Conservation (phyloP, 2,113 vertebrate genomes). For the Leiothrix lutea region DNA sequence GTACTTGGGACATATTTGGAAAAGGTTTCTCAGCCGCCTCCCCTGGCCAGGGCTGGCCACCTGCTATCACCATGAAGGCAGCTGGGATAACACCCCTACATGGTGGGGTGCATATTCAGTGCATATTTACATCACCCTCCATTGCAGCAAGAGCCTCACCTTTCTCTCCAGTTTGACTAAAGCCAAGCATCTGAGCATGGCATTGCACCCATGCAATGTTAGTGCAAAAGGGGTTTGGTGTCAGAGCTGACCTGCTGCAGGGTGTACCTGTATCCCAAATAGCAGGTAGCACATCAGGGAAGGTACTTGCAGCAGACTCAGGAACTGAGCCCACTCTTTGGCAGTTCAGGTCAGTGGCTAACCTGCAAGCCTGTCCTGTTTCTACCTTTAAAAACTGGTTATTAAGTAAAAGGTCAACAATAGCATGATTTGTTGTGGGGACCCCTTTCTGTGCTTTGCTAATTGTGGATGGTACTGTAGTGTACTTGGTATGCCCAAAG, state of each 20-base stretch:
- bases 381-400: neutral
- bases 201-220: neutral
- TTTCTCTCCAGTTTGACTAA: neutral
- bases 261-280: rapidly evolving
- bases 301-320: neutral
- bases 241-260: neutral
- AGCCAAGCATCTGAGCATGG: neutral
- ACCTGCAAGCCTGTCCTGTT: neutral
- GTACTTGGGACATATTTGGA: rapidly evolving
- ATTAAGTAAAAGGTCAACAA: neutral
- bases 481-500: neutral
- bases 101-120: neutral
- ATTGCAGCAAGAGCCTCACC: rapidly evolving
- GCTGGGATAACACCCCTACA: neutral
- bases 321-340: neutral
- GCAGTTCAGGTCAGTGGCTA: neutral
- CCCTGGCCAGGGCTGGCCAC: neutral
- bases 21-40: neutral
- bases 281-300: rapidly evolving
- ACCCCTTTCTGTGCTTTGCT: neutral
- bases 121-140: neutral
- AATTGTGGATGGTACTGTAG: neutral
- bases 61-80: neutral
- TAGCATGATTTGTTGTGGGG: neutral
- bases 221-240: neutral